phyloP scores from a whole-genome alignment of 2,797 vertebrate genomes.

The Gymnoscopelus braueri region DNA sequence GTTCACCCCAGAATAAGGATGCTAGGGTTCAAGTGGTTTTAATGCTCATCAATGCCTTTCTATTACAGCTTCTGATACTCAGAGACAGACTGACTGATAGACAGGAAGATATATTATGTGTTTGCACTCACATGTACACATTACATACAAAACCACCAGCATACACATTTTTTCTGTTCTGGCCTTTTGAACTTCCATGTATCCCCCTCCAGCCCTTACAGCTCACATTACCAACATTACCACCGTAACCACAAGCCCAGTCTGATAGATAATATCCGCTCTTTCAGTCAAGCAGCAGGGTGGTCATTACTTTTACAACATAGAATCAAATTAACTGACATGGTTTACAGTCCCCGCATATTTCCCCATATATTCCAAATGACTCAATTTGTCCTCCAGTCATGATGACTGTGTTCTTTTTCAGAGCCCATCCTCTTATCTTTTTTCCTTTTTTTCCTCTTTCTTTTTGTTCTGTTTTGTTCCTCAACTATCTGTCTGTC shows the following conservation, averaged over 20 bases:
- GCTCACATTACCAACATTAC: constrained; percentile 25
- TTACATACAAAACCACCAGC: not conserved
- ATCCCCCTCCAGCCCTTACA: constrained; percentile 17
- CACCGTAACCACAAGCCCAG: constrained; percentile 9
- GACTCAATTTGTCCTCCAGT: constrained; percentile 29
- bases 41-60: not conserved
- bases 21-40: too few species aligned
- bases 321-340: constrained; percentile 15
- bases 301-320: constrained; percentile 37
- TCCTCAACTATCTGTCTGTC: constrained; percentile 12
- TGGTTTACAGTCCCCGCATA: constrained; percentile 22
- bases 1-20: too few species aligned
- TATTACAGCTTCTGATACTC: not conserved
- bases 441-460: too few species aligned
- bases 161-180: not conserved
- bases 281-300: constrained; percentile 44
- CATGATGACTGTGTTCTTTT: constrained; percentile 24
- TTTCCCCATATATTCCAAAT: constrained; percentile 27
- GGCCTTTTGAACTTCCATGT: constrained; percentile 23
- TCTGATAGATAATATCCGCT: constrained; percentile 38
- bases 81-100: too few species aligned
- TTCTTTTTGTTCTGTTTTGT: not conserved
- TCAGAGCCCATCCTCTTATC: constrained; percentile 9
- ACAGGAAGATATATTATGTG: too few species aligned
- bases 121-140: not conserved